These are phyloP conservation scores for Caenorhabditis angaria DNA, from an alignment of 2,888 invertebrate species.

Conservation along the genomic window DNA sequence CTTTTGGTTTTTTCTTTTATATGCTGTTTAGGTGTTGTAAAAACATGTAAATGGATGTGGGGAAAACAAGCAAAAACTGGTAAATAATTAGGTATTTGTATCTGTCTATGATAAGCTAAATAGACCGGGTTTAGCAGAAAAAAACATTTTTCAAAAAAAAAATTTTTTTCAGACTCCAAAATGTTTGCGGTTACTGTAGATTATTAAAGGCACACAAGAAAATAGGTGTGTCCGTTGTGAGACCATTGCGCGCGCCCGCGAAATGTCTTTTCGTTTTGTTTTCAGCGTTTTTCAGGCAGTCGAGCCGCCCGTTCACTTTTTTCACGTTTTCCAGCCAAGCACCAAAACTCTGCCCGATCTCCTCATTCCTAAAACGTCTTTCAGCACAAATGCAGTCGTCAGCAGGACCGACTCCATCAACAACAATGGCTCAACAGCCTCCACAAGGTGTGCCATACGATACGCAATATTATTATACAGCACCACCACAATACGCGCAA, in stretches of 20 bases:
- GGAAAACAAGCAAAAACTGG: neutral
- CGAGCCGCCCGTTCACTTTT: neutral
- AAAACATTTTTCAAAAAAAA: too few relatives aligned
- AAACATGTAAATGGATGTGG: neutral
- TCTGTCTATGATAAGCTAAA: too few relatives aligned
- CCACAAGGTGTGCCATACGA: neutral
- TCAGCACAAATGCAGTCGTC: neutral
- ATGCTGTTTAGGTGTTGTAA: neutral
- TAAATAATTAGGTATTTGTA: neutral
- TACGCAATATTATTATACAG: neutral
- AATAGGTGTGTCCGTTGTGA: neutral
- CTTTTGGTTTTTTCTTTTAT: neutral
- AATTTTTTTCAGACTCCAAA: too few relatives aligned
- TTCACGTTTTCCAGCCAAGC: neutral
- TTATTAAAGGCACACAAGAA: neutral
- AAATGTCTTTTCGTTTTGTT: neutral
- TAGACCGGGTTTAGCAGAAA: too few relatives aligned
- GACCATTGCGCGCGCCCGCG: conserved; percentile 1
- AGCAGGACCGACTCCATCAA: neutral
- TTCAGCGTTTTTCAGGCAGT: neutral
- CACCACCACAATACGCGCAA: neutral
- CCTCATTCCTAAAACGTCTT: neutral
- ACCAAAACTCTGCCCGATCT: neutral
- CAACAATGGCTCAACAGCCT: neutral
- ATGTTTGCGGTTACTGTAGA: too few relatives aligned